Conservation (phyloP, 2,888 invertebrate species). For the Philonicus albiceps region DNA sequence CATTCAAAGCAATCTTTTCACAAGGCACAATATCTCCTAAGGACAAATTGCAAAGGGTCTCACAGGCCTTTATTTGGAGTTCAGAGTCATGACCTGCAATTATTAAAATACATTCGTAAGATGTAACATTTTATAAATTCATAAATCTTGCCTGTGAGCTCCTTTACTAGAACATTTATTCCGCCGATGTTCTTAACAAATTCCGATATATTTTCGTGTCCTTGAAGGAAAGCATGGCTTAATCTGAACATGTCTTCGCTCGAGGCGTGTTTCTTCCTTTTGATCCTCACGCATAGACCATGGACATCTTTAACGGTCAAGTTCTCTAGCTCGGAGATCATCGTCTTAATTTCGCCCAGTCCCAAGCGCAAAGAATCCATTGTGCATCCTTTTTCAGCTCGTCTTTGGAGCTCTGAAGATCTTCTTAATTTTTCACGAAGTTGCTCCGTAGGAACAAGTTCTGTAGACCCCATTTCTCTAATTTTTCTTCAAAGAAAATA, state of each 20-base stretch:
- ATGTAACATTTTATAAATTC: neutral
- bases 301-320: conserved; percentile 56
- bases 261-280: conserved; percentile 58
- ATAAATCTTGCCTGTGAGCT: conserved; percentile 55
- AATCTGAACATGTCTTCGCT: conserved; percentile 58
- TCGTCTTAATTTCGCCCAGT: conserved; percentile 56
- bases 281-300: conserved; percentile 58
- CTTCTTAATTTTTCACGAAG: conserved; percentile 55
- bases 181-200: conserved; percentile 59
- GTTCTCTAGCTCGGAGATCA: conserved; percentile 55
- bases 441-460: neutral
- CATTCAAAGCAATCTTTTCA: conserved; percentile 57
- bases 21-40: conserved; percentile 57
- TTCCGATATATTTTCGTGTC: conserved; percentile 55
- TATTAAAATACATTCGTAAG: neutral
- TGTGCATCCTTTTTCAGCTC: conserved; percentile 52
- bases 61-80: conserved; percentile 56
- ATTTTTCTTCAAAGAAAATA: neutral
- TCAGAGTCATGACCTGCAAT: conserved; percentile 54
- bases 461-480: neutral
- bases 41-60: conserved; percentile 60
- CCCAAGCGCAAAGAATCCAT: conserved; percentile 58
- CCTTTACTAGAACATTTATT: conserved; percentile 58
- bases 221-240: conserved; percentile 59
- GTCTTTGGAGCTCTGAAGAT: conserved; percentile 53